Conservation (phyloP, 2,113 vertebrate species). For the Beaufortia kweichowensis region DNA sequence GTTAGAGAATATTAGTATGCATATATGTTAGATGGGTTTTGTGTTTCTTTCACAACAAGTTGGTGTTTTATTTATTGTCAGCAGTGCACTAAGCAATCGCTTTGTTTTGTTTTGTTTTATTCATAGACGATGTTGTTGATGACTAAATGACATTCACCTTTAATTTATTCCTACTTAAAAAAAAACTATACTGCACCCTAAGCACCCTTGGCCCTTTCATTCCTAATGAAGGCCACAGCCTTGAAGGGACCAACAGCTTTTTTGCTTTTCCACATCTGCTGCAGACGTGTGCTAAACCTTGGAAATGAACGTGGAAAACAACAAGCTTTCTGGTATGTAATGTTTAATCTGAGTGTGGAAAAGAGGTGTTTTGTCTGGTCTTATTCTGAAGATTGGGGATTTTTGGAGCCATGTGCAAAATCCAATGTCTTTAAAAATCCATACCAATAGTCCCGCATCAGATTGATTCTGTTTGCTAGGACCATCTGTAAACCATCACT, state of each 20-base stretch:
- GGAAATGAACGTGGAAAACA: slow-evolving; percentile 21
- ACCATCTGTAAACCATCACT: slow-evolving; percentile 10
- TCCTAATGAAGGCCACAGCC: neutral
- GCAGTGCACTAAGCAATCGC: too few species aligned
- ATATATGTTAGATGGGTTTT: too few species aligned
- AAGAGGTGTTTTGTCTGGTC: neutral
- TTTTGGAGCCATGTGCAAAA: neutral
- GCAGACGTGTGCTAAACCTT: slow-evolving; percentile 16
- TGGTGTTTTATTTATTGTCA: too few species aligned
- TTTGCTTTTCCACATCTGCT: slow-evolving; percentile 6
- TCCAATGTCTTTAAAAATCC: neutral
- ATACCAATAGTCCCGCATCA: neutral
- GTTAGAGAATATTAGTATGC: too few species aligned
- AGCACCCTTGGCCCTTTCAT: neutral
- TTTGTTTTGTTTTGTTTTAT: too few species aligned
- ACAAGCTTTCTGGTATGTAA: neutral
- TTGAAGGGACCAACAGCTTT: slow-evolving; percentile 3
- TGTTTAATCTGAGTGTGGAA: neutral
- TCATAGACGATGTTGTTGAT: too few species aligned
- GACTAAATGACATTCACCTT: neutral
- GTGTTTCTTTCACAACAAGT: too few species aligned
- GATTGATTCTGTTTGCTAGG: neutral
- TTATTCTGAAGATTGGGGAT: neutral
- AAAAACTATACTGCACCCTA: neutral
- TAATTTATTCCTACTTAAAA: neutral